Evolutionary conservation across 2,888 invertebrate genomes (phyloP).

Genomic region (Ryuthela nishihirai): DNA sequence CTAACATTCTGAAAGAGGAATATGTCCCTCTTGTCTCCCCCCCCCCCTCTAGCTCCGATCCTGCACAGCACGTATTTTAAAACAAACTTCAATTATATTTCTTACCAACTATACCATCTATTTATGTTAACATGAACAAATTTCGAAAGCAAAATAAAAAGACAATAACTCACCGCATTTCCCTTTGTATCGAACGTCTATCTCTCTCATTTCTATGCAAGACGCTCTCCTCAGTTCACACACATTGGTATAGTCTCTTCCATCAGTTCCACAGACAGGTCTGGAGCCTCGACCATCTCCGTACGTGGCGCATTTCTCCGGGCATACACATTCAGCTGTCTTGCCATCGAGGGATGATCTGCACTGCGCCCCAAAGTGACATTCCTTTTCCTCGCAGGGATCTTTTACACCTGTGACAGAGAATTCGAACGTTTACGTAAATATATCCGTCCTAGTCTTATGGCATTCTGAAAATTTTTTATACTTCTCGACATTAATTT

Average conservation of each 20-base stretch:
- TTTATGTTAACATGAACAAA: too few species aligned
- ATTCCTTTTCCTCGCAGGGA: slow-evolving; percentile 66
- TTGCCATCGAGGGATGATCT: slow-evolving; percentile 63
- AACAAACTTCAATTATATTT: too few species aligned
- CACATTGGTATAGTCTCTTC: slow-evolving; percentile 51
- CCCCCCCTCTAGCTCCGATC: too few species aligned
- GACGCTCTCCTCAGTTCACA: slow-evolving; percentile 52
- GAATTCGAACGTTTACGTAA: too few species aligned
- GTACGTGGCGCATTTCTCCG: slow-evolving; percentile 71
- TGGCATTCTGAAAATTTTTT: too few species aligned
- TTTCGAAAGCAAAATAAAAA: too few species aligned
- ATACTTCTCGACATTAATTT: too few species aligned
- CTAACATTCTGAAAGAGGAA: too few species aligned
- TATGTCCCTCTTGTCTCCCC: too few species aligned
- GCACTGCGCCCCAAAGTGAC: slow-evolving; percentile 68
- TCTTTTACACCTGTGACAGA: slow-evolving; percentile 66
- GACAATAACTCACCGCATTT: slow-evolving; percentile 53
- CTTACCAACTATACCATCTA: too few species aligned
- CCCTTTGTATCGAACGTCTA: slow-evolving; percentile 53
- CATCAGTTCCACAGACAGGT: slow-evolving; percentile 68
- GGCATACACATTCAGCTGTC: slow-evolving; percentile 71
- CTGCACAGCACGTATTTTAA: too few species aligned
- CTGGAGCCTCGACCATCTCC: slow-evolving; percentile 75
- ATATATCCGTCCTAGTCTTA: too few species aligned
- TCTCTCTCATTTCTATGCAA: slow-evolving; percentile 51